Evolutionary conservation across 2,113 vertebrate species (phyloP).

Genomic region (Tachuris rubrigastra): DNA sequence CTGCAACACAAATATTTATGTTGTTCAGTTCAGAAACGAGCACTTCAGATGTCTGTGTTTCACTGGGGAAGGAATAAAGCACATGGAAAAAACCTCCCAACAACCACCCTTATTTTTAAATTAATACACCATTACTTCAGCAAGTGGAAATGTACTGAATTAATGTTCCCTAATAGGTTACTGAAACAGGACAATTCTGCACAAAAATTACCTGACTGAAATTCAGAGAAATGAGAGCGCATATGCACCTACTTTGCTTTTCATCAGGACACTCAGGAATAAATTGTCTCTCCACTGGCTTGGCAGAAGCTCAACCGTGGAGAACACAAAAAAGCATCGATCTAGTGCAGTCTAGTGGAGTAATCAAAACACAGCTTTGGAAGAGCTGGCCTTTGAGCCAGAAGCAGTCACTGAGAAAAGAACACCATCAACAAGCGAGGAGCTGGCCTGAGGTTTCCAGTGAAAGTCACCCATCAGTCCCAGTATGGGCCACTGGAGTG

Average conservation of each 20-base stretch:
- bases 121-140: not conserved
- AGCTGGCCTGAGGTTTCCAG: not conserved
- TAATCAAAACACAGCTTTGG: not conserved
- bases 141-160: not conserved
- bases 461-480: not conserved
- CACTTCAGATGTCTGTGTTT: not conserved
- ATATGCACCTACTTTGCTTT: not conserved
- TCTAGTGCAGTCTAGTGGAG: not conserved
- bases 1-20: constrained; percentile 70
- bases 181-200: not conserved
- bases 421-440: not conserved
- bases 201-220: constrained; percentile 3
- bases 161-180: not conserved
- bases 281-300: not conserved
- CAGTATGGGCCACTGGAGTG: not conserved
- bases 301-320: not conserved
- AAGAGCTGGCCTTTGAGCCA: not conserved
- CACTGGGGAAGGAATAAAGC: not conserved
- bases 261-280: constrained; percentile 1
- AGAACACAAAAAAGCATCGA: not conserved
- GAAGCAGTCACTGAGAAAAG: not conserved
- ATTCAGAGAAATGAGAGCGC: constrained; percentile 15
- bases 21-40: not conserved
- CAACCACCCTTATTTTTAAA: not conserved
- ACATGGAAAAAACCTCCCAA: not conserved